phyloP scores from a whole-genome alignment of 2,888 invertebrate species.

The Panopea generosa region DNA sequence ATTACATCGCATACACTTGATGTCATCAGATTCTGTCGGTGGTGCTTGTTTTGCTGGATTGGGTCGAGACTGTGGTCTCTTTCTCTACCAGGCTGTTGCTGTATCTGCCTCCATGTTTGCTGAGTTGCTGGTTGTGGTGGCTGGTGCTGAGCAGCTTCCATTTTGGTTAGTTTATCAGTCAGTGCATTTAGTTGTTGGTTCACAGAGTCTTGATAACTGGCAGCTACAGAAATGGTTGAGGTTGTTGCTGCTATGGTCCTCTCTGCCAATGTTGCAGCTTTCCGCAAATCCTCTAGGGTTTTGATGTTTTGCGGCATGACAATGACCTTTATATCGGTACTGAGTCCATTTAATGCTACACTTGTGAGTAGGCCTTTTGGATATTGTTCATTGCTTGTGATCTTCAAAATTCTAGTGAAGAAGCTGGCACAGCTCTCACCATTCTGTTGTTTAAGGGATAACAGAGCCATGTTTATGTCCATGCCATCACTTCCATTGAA shows the following conservation, averaged over 20 bases:
- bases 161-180: no score
- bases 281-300: conserved; percentile 17
- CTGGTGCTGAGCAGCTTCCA: no score
- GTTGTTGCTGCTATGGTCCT: background rate
- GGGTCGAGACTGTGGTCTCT: no score
- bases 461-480: background rate
- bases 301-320: conserved; percentile 25
- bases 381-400: background rate
- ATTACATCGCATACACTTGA: background rate
- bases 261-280: no score
- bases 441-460: conserved; percentile 17
- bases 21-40: background rate
- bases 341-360: conserved; percentile 19
- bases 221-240: background rate
- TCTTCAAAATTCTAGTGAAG: conserved; percentile 19
- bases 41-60: no score
- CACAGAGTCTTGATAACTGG: background rate
- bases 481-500: no score
- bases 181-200: no score
- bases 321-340: conserved; percentile 3
- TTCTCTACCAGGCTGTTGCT: background rate
- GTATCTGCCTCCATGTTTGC: background rate
- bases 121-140: background rate
- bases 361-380: conserved; percentile 14
- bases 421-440: conserved; percentile 3